Conservation (phyloP, 1,140 invertebrate species). For the Pseudomyrmex gracilis region DNA sequence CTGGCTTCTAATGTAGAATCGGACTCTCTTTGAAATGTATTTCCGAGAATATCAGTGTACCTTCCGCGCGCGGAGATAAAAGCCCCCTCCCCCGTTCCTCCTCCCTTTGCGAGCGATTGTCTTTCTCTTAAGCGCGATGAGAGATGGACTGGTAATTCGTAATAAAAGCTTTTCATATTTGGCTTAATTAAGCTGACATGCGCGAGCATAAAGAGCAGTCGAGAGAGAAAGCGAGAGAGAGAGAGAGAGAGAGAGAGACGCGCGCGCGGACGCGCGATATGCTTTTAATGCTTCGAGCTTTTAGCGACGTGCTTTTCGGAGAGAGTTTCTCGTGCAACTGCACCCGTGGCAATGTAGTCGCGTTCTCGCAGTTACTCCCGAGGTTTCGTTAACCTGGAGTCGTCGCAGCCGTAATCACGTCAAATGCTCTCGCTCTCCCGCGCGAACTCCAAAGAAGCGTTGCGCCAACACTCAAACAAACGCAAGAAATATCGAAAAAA, state of each 20-base stretch:
- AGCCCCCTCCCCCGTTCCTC: background rate
- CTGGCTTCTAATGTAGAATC: background rate
- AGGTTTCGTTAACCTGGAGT: constrained; percentile 36
- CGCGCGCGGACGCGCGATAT: constrained; percentile 6
- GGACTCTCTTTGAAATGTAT: background rate
- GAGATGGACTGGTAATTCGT: constrained; percentile 58
- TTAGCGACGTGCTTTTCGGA: constrained; percentile 66
- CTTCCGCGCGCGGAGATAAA: background rate
- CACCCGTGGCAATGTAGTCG: constrained; percentile 11
- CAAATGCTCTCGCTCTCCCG: constrained; percentile 50
- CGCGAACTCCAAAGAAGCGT: constrained; percentile 42
- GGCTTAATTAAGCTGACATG: constrained; percentile 62
- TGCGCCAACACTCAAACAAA: background rate
- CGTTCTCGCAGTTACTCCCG: constrained; percentile 10
- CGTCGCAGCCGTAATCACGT: constrained; percentile 61
- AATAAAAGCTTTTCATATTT: constrained; percentile 68
- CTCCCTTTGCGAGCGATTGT: background rate
- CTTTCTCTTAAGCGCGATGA: constrained; percentile 21
- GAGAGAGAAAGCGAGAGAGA: too few species aligned
- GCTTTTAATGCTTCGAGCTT: constrained; percentile 67
- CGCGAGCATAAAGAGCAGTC: constrained; percentile 11
- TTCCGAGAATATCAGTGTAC: background rate
- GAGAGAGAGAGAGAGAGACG: too few species aligned
- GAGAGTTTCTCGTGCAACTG: constrained; percentile 20
- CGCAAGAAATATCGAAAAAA: background rate